Percentiles rank a stretch among this genome's conserved stretches.
Evolutionary conservation across 2,888 invertebrate species (phyloP).

Genomic region (Harpagoxenus sublaevis): DNA sequence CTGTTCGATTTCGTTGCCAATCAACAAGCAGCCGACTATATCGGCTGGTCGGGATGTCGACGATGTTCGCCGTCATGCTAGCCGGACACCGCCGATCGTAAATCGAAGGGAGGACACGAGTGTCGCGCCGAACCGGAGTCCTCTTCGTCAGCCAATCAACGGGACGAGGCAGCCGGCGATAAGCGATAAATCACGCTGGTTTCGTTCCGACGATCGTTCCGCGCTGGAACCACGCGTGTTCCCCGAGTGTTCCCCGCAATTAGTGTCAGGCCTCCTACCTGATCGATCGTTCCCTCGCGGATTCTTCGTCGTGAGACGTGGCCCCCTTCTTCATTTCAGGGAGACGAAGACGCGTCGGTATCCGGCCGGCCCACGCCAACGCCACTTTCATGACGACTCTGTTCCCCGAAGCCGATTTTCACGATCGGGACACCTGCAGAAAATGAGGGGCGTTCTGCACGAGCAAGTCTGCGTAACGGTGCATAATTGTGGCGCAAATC

Average conservation of each 20-base stretch:
- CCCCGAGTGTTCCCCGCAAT: constrained; percentile 82
- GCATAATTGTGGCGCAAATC: not conserved
- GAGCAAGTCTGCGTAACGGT: not conserved
- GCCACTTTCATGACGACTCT: constrained; percentile 75
- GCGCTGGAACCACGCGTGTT: constrained; percentile 77
- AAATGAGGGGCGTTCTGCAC: constrained; percentile 19
- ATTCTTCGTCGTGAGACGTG: constrained; percentile 72
- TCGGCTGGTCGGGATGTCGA: constrained; percentile 56
- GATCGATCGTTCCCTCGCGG: constrained; percentile 81
- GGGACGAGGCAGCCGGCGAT: constrained; percentile 75
- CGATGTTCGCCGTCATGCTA: constrained; percentile 61
- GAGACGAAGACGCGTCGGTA: constrained; percentile 58
- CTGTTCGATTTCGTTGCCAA: constrained; percentile 73
- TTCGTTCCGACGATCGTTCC: constrained; percentile 75
- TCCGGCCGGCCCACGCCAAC: constrained; percentile 73
- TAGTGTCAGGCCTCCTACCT: constrained; percentile 81
- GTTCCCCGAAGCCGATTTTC: constrained; percentile 71
- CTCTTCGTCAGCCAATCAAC: constrained; percentile 79
- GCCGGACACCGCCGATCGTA: constrained; percentile 70
- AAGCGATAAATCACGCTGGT: constrained; percentile 81
- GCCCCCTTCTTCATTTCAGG: constrained; percentile 60
- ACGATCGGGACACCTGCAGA: constrained; percentile 49
- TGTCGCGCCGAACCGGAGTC: constrained; percentile 72
- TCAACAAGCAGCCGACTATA: constrained; percentile 56
- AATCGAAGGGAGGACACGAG: constrained; percentile 75